These are phyloP conservation scores for Montipora capitata DNA, from an alignment of 92 coral and sea anemone genomes.

Conservation along the genomic window DNA sequence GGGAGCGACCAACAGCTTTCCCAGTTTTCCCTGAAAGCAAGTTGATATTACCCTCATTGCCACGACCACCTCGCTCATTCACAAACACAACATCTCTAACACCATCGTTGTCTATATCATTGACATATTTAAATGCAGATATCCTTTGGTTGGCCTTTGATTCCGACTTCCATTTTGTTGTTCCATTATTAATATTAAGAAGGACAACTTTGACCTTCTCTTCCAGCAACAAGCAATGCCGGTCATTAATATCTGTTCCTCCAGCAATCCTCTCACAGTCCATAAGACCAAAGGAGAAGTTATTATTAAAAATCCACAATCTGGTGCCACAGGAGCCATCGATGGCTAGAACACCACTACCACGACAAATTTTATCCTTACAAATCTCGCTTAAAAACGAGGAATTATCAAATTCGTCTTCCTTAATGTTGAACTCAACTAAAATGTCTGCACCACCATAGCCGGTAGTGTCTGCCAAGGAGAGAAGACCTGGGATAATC, in stretches of 20 bases:
- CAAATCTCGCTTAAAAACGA: slow-evolving; percentile 54
- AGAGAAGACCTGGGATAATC: slow-evolving; percentile 44
- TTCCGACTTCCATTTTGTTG: slow-evolving; percentile 70
- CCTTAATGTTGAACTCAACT: slow-evolving; percentile 40
- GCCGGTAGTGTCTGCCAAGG: slow-evolving; percentile 44
- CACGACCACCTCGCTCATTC: neutral
- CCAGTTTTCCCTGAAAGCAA: slow-evolving; percentile 84
- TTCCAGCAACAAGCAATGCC: slow-evolving; percentile 72
- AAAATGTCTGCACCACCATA: slow-evolving; percentile 30
- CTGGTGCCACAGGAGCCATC: slow-evolving; percentile 58
- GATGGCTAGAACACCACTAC: slow-evolving; percentile 62
- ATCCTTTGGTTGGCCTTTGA: slow-evolving; percentile 37
- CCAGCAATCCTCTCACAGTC: slow-evolving; percentile 35
- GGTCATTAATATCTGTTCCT: neutral
- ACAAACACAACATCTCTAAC: slow-evolving; percentile 73
- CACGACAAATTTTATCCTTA: slow-evolving; percentile 40
- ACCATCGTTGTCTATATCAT: slow-evolving; percentile 66
- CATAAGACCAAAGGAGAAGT: slow-evolving; percentile 54
- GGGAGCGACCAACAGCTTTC: slow-evolving; percentile 61
- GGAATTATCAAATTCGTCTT: slow-evolving; percentile 19
- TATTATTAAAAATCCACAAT: slow-evolving; percentile 60
- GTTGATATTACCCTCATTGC: slow-evolving; percentile 25
- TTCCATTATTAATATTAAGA: slow-evolving; percentile 61
- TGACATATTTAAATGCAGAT: slow-evolving; percentile 58
- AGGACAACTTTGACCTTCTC: slow-evolving; percentile 38